Evolutionary conservation across 2,797 vertebrate species (phyloP), one percentile per base, ranked within the genome.

Genomic region (Sebastes vulpes): DNA sequence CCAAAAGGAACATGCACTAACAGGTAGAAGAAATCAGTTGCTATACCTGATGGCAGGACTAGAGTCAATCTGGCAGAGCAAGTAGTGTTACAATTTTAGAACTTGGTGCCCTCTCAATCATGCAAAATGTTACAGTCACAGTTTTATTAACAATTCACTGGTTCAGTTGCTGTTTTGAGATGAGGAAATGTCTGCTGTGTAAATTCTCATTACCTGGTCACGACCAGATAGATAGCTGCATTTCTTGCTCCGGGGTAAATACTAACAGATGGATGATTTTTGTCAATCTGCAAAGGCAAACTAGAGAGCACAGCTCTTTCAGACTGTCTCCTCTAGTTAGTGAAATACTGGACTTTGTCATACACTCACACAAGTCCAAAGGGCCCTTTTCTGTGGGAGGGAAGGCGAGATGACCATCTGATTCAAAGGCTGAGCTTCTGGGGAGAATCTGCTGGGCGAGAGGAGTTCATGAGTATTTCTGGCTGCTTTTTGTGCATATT

Each of bases 391-490:
- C 29, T 66, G 56, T 75, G 57, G 66, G 58, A 58, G 50, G 3
- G 9, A 38, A 65, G 72, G 61, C 18, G 29, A 26, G 29, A 72
- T 59, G 63, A 75, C 72, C 76, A 70, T 79, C 63, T 64, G 67
- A 86, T 64, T 72, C 58, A 82, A 79, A 83, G 63, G 59, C 58
- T 64, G 50, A 82, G 70, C 74, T 72, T 25, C 68, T 76, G 76
- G 50, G 53, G 31, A 70, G 66, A 56, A 64, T 79, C 52, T 72
- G 11, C 28, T 26, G 57, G 68, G 58, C 14, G 10, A 75, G 77
- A 60, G 48, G 57, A 67, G 65, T 60, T 75, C 58, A 38, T 28
- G 20, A 75, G 52, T 28, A 64, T 80, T 72, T 77, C 31, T 82
- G 71, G 66, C 75, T 74, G 38, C 53, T 73, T 84, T 42, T 26